Percentiles rank a stretch among this genome's conserved stretches.
These are phyloP conservation scores for Amphipoea lucens DNA, from an alignment of 2,888 invertebrate species.

Conservation along the genomic window DNA sequence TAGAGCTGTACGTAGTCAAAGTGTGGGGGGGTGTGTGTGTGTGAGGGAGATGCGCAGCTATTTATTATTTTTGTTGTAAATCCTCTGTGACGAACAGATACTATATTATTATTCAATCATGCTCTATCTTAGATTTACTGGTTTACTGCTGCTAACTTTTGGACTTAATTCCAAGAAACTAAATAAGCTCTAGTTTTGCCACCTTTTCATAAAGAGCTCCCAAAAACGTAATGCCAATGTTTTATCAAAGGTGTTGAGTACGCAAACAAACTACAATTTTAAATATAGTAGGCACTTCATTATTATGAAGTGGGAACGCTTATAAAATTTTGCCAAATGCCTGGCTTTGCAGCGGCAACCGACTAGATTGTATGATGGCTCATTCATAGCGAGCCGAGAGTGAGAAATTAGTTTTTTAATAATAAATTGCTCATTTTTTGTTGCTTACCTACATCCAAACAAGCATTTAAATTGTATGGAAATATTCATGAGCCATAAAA, in stretches of 20 bases:
- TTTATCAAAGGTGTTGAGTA: slow-evolving; percentile 55
- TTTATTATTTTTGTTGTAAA: neutral
- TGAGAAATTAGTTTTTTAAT: slow-evolving; percentile 69
- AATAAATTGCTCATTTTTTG: slow-evolving; percentile 53
- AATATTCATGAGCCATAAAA: slow-evolving; percentile 37
- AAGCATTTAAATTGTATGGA: slow-evolving; percentile 18
- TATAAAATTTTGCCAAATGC: slow-evolving; percentile 61
- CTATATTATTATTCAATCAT: too few species aligned
- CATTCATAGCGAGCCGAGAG: slow-evolving; percentile 59
- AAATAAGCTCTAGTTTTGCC: neutral
- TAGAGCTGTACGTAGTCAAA: neutral
- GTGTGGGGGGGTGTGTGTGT: too few species aligned
- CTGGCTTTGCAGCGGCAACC: slow-evolving; percentile 45
- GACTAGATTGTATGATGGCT: slow-evolving; percentile 61
- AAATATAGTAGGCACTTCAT: slow-evolving; percentile 59
- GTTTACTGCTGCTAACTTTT: neutral
- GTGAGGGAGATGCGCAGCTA: too few species aligned
- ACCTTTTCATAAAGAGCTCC: neutral
- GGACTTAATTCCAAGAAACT: slow-evolving; percentile 3
- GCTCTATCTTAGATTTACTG: neutral
- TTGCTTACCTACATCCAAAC: slow-evolving; percentile 22
- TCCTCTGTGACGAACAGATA: neutral
- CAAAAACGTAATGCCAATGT: slow-evolving; percentile 22
- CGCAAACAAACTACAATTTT: slow-evolving; percentile 55
- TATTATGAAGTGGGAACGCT: slow-evolving; percentile 62